A percentile compares a stretch with the other conserved stretches of the same genome.
These are phyloP conservation scores for Nasua narica DNA, from an alignment of 2,797 vertebrate species.

Conservation along the genomic window DNA sequence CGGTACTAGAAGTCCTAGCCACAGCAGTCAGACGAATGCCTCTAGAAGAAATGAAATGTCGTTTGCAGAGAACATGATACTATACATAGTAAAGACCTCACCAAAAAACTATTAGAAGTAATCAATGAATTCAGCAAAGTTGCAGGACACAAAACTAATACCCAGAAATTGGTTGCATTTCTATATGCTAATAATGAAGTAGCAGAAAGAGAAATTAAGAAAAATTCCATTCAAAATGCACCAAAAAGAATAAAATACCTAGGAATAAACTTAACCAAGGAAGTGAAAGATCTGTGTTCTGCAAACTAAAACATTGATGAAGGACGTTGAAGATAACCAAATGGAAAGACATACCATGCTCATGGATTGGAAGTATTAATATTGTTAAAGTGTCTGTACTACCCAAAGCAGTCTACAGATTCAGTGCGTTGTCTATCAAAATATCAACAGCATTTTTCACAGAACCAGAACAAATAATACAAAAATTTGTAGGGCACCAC, in stretches of 20 bases:
- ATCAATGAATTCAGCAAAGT: not conserved
- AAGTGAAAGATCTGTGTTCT: not conserved
- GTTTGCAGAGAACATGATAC: not conserved
- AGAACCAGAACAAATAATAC: not conserved
- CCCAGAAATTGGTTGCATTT: not conserved
- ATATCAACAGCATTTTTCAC: not conserved
- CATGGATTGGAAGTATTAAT: not conserved
- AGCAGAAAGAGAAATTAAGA: not conserved
- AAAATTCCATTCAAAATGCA: not conserved
- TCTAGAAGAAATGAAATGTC: not conserved
- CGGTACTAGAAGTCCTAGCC: not conserved
- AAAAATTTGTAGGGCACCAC: not conserved
- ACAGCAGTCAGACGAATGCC: not conserved
- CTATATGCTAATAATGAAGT: not conserved
- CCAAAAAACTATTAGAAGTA: not conserved
- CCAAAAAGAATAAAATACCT: not conserved
- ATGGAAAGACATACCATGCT: not conserved
- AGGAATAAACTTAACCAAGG: not conserved
- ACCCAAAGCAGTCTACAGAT: not conserved
- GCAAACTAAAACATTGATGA: not conserved
- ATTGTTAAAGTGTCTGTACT: not conserved
- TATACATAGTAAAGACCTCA: not conserved
- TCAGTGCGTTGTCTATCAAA: too few relatives aligned
- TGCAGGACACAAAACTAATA: not conserved
- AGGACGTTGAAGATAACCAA: not conserved